Conservation (phyloP, 2,113 vertebrate genomes). For the Taurulus bubalis region DNA sequence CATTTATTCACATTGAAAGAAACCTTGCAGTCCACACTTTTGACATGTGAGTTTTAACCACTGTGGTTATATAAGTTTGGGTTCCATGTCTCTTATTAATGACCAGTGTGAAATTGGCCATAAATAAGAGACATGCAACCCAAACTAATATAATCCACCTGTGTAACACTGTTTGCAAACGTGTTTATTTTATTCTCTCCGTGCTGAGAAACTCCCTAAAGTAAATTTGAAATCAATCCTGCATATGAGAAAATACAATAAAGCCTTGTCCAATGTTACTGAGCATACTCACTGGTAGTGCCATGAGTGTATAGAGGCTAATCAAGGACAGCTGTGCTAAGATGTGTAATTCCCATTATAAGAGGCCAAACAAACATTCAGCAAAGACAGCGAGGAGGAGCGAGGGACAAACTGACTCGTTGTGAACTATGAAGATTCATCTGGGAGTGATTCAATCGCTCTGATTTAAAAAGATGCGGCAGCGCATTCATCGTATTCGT, state of each 20-base stretch:
- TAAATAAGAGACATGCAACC: not conserved
- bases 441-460: conserved; percentile 56
- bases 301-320: conserved; percentile 12
- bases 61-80: too few relatives aligned
- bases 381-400: conserved; percentile 42
- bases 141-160: not conserved
- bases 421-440: conserved; percentile 39
- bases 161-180: not conserved
- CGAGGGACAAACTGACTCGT: conserved; percentile 26
- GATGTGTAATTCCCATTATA: conserved; percentile 14
- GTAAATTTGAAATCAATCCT: not conserved
- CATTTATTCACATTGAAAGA: not conserved
- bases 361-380: conserved; percentile 55
- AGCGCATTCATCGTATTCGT: conserved; percentile 31
- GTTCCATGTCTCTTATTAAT: too few relatives aligned
- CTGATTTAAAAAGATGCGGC: conserved; percentile 37
- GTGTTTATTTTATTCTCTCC: not conserved
- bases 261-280: not conserved
- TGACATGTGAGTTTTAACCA: not conserved
- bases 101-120: not conserved
- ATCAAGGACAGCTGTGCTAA: conserved; percentile 23
- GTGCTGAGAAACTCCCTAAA: too few relatives aligned
- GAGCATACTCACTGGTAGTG: not conserved
- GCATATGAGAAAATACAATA: not conserved
- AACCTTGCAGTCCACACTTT: not conserved